A percentile compares a stretch with the other conserved stretches of the same genome.
These are phyloP conservation scores for Hippocampus mohnikei DNA, from an alignment of 2,113 vertebrate species.

Conservation along the genomic window DNA sequence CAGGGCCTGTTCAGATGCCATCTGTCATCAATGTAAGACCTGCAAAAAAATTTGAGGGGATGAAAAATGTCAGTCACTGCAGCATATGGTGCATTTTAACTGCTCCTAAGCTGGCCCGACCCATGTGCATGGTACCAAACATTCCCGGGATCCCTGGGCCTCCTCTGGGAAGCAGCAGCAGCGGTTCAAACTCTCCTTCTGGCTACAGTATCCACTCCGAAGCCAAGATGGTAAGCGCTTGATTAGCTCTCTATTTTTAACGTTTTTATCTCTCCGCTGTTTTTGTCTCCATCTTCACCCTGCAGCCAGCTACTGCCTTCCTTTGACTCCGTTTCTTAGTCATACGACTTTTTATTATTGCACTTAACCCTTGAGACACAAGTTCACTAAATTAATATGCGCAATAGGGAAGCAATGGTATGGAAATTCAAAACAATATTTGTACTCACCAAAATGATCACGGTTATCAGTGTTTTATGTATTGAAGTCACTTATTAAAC, in stretches of 20 bases:
- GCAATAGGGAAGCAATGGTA: neutral
- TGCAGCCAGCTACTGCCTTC: constrained; percentile 30
- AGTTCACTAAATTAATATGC: neutral
- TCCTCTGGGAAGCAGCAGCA: constrained; percentile 83
- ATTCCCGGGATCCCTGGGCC: constrained; percentile 97
- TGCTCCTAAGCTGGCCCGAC: constrained; percentile 82
- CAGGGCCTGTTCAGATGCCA: constrained; percentile 89
- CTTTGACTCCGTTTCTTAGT: constrained; percentile 35
- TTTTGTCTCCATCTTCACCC: constrained; percentile 45
- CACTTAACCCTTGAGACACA: constrained; percentile 31
- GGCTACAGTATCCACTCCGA: constrained; percentile 85
- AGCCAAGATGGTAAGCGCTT: constrained; percentile 89
- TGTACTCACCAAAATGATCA: neutral
- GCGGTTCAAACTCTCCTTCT: constrained; percentile 86
- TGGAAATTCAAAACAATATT: neutral
- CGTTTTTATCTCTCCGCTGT: constrained; percentile 31
- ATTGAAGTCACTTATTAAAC: too few relatives aligned
- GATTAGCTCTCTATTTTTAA: constrained; percentile 47
- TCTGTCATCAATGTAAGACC: constrained; percentile 93
- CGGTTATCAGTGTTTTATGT: neutral
- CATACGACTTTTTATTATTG: constrained; percentile 56
- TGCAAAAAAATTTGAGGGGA: constrained; percentile 1
- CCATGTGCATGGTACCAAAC: constrained; percentile 90
- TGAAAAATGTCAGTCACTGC: constrained; percentile 5
- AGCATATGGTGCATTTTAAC: constrained; percentile 16